phyloP scores from a whole-genome alignment of 2,888 invertebrate genomes.

The Fragum fragum region DNA sequence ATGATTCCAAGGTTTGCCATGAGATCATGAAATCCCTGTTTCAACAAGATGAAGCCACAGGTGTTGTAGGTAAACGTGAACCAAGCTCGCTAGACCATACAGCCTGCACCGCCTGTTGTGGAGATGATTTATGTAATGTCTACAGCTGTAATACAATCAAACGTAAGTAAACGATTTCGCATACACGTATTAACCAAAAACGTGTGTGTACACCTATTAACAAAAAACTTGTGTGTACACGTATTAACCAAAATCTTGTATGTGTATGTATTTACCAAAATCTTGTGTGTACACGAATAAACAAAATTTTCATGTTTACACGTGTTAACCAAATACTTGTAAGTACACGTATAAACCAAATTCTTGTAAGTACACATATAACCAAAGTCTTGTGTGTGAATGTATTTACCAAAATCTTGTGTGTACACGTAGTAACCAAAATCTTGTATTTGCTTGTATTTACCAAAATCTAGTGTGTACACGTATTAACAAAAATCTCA shows the following conservation, averaged over 20 bases:
- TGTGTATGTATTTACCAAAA: no score
- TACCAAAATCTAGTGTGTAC: no score
- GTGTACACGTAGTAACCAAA: no score
- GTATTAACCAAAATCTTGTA: no score
- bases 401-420: no score
- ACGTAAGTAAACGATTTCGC: conserved; percentile 5
- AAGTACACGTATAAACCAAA: not conserved
- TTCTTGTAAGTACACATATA: no score
- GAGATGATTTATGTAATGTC: conserved; percentile 18
- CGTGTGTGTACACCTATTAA: no score
- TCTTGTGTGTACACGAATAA: not conserved
- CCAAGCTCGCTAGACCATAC: not conserved
- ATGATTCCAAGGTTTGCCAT: conserved; percentile 9
- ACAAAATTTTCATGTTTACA: not conserved
- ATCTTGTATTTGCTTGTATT: no score
- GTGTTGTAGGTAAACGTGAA: not conserved
- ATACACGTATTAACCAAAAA: not conserved
- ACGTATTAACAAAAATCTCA: not conserved
- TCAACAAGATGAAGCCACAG: not conserved
- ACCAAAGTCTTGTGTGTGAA: not conserved
- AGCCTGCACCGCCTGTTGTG: conserved; percentile 17
- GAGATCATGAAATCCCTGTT: not conserved
- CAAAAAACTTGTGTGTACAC: no score
- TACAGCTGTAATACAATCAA: conserved; percentile 28
- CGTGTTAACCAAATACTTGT: not conserved